These are phyloP conservation scores for Schlechtendalia chinensis DNA, from an alignment of 1,140 invertebrate genomes.

Conservation along the genomic window DNA sequence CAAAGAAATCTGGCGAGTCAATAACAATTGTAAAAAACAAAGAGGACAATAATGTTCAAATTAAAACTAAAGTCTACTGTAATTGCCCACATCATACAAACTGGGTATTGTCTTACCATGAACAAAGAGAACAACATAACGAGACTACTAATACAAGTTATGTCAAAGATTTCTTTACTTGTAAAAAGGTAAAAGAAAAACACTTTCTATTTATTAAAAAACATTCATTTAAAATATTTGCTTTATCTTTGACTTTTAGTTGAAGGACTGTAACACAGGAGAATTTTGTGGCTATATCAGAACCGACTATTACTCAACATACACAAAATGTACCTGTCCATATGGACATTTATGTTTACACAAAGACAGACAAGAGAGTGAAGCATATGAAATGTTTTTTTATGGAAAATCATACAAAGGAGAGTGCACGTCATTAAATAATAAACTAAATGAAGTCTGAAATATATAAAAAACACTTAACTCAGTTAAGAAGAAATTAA, in stretches of 20 bases:
- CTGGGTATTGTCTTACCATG: constrained; percentile 25
- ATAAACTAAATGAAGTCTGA: constrained; percentile 21
- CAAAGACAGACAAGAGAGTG: constrained; percentile 56
- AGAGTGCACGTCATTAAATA: constrained; percentile 57
- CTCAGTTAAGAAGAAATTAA: not conserved
- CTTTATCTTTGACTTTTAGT: constrained; percentile 54
- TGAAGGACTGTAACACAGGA: constrained; percentile 57
- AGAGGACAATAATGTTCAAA: constrained; percentile 52
- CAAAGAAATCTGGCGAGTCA: constrained; percentile 51
- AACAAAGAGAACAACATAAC: constrained; percentile 38
- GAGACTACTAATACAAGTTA: constrained; percentile 10
- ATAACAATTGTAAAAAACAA: constrained; percentile 51
- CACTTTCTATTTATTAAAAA: not conserved
- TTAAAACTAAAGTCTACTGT: constrained; percentile 23
- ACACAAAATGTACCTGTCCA: constrained; percentile 66
- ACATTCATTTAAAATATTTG: not conserved
- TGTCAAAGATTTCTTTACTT: constrained; percentile 32
- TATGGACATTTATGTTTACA: constrained; percentile 62
- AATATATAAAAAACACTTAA: not conserved
- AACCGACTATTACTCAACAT: constrained; percentile 61
- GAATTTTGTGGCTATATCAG: constrained; percentile 60
- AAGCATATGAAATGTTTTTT: constrained; percentile 61
- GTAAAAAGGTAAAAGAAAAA: constrained; percentile 24
- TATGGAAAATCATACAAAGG: constrained; percentile 61
- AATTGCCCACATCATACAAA: constrained; percentile 32